These are phyloP conservation scores for Noctua pronuba DNA, from an alignment of 2,888 invertebrate species.

Conservation along the genomic window DNA sequence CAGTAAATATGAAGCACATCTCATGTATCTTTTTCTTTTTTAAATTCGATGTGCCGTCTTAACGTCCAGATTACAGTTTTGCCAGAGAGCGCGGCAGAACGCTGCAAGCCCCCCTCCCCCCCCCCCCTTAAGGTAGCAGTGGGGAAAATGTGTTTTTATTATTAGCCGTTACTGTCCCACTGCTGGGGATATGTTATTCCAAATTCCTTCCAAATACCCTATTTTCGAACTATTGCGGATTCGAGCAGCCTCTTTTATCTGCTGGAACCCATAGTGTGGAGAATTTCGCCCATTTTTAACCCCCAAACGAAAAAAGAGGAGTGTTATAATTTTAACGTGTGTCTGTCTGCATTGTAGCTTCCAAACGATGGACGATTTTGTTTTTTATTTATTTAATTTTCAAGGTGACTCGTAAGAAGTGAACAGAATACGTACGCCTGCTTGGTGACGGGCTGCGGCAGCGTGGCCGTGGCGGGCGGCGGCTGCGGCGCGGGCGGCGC, in stretches of 20 bases:
- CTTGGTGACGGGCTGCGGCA: slow-evolving; percentile 86
- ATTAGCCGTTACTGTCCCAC: neutral
- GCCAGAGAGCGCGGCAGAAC: neutral
- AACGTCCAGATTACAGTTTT: no score
- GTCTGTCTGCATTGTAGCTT: neutral
- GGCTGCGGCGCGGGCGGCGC: slow-evolving; percentile 81
- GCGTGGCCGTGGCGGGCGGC: slow-evolving; percentile 81
- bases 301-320: neutral
- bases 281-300: neutral
- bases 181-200: neutral
- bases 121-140: neutral
- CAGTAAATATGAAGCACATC: neutral
- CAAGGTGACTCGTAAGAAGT: neutral
- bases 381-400: neutral
- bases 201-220: neutral
- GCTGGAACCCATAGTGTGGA: neutral
- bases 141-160: neutral
- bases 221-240: neutral
- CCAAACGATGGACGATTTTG: neutral
- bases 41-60: neutral
- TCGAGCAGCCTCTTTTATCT: neutral
- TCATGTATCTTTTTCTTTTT: neutral
- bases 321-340: neutral
- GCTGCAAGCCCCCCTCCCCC: no score
- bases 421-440: slow-evolving; percentile 65